Conservation (phyloP, 35 echinoderm and acorn worm genomes). For the Eucidaris tribuloides region DNA sequence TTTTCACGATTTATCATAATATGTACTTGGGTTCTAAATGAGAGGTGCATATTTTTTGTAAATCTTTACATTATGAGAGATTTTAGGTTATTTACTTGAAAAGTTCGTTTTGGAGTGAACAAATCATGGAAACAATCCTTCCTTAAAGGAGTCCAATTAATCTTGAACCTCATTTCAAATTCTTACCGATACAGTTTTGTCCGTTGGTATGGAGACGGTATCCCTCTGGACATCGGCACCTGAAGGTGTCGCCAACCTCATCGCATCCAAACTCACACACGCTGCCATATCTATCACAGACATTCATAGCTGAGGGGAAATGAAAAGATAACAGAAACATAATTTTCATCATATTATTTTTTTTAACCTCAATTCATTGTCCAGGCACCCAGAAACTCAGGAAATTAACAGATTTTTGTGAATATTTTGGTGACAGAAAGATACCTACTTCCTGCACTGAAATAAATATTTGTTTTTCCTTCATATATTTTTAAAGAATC, state of each 20-base stretch:
- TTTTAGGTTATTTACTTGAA: too few relatives aligned
- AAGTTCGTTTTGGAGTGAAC: too few relatives aligned
- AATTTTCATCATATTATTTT: too few relatives aligned
- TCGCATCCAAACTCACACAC: constrained; percentile 79
- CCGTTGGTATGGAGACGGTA: constrained; percentile 61
- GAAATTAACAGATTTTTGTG: not conserved
- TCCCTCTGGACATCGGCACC: constrained; percentile 59
- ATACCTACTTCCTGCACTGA: not conserved
- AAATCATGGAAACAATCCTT: not conserved
- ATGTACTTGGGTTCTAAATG: not conserved
- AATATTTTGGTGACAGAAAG: not conserved
- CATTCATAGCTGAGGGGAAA: constrained; percentile 61
- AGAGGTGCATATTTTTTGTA: not conserved
- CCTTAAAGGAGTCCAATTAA: not conserved
- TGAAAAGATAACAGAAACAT: not conserved
- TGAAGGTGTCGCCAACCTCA: constrained; percentile 51
- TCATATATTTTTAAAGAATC: not conserved
- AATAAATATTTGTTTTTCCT: not conserved
- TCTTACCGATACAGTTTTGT: constrained; percentile 73
- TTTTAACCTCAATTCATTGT: too few relatives aligned
- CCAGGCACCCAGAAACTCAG: not conserved
- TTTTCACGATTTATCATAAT: too few relatives aligned
- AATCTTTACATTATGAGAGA: too few relatives aligned
- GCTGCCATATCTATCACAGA: constrained; percentile 35
- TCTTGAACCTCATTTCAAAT: not conserved